phyloP scores from a whole-genome alignment of 2,888 invertebrate genomes.

The Neoitamus cyanurus region DNA sequence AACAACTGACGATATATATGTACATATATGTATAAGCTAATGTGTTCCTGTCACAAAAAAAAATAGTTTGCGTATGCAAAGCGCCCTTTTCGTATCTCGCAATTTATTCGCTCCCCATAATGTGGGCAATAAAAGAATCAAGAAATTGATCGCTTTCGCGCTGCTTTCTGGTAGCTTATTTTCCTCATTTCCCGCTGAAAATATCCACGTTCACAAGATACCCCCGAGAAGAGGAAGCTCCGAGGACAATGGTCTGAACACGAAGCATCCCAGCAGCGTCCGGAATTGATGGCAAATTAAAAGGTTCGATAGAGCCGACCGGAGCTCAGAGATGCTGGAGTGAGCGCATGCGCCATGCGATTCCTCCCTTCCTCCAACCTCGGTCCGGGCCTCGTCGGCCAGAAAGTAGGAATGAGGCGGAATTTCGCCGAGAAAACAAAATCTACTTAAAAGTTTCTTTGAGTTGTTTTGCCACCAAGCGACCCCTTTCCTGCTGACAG shows the following conservation, averaged over 20 bases:
- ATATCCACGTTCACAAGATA: background rate
- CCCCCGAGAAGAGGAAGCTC: background rate
- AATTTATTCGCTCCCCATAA: background rate
- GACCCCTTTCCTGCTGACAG: constrained; percentile 36
- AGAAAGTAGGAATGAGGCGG: background rate
- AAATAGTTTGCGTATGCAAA: too few species aligned
- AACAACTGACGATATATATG: too few species aligned
- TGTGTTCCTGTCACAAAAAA: too few species aligned
- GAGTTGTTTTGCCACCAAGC: constrained; percentile 26
- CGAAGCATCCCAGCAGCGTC: background rate
- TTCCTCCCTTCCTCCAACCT: background rate
- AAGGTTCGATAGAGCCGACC: background rate
- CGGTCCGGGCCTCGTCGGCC: background rate
- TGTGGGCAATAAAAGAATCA: background rate
- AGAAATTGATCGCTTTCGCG: background rate
- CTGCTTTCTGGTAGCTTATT: background rate
- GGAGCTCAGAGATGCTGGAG: background rate
- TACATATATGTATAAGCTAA: too few species aligned
- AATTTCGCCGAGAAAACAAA: constrained; percentile 37
- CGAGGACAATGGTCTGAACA: background rate
- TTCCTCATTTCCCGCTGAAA: background rate
- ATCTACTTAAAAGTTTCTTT: constrained; percentile 41
- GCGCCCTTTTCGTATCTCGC: background rate
- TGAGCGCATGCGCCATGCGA: constrained; percentile 31
- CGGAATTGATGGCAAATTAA: background rate